Conservation (phyloP, 2,888 invertebrate species). For the Brachylomia viminalis region DNA sequence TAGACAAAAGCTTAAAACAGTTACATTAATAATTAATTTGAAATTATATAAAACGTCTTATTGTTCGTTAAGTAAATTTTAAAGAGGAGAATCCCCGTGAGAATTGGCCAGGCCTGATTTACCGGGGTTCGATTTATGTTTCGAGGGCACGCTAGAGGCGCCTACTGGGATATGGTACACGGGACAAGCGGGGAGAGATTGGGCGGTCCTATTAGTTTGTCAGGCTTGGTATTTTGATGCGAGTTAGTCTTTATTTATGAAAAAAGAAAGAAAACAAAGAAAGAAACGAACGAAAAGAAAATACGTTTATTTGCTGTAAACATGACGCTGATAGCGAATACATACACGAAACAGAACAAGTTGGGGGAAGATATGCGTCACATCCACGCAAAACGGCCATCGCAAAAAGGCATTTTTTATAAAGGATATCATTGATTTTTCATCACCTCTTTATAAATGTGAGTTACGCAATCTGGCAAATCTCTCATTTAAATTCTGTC, state of each 20-base stretch:
- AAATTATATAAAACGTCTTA: constrained; percentile 72
- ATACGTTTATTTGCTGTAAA: too few relatives aligned
- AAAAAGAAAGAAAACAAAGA: too few relatives aligned
- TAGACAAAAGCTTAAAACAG: constrained; percentile 38
- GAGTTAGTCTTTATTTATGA: not conserved
- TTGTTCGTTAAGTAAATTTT: constrained; percentile 81
- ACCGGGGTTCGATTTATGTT: constrained; percentile 85
- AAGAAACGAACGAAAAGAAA: too few relatives aligned
- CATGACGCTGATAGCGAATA: too few relatives aligned
- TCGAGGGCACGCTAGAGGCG: constrained; percentile 78
- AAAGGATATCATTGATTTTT: not conserved
- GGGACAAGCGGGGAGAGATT: constrained; percentile 40
- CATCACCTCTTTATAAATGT: not conserved
- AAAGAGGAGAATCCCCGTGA: constrained; percentile 81
- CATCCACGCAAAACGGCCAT: too few relatives aligned
- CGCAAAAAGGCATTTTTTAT: not conserved
- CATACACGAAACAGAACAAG: too few relatives aligned
- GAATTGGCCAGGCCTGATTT: constrained; percentile 83
- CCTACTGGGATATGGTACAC: constrained; percentile 55
- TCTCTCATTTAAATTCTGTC: too few relatives aligned
- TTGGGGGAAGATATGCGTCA: too few relatives aligned
- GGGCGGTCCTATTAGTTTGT: not conserved
- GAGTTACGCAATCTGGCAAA: too few relatives aligned
- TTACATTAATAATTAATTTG: constrained; percentile 61
- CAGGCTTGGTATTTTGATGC: too few relatives aligned